Evolutionary conservation across 2,113 vertebrate genomes (phyloP), one percentile per base, ranked within the genome.

Genomic region (Fregetta grallaria): DNA sequence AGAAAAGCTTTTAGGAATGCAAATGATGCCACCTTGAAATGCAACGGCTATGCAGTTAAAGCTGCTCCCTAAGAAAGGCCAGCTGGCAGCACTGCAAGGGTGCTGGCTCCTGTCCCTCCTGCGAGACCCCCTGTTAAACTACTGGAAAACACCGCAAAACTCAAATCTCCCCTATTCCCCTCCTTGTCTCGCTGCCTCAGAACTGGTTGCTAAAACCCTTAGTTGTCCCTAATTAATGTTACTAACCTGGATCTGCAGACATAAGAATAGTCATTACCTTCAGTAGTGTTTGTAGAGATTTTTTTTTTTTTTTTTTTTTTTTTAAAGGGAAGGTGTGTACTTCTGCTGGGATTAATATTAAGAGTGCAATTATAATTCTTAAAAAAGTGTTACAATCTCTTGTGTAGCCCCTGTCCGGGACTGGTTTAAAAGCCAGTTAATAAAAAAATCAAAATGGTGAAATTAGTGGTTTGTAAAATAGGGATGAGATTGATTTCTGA

Each of bases 81-180:
- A 66, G 49, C 59, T 62, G 70, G 65, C 49, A 61, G 44, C 0
- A 0, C 74, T 38, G 38, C 6, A 3, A 8, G 38, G 45, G 23
- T 25, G 19, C 56, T 30, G 30, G 32, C 30, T 59, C 34, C 38
- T 30, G 20, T 21, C 40, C 26, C 18, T 71, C n/a, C 45, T 65
- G 7, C 1, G 3, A 74, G 38, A 34, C 10, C 34, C 44, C 6
- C 32, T 38, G 7, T 17, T 30, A 58, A 19, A 6, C 23, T 29
- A 56, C 40, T 30, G 13, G 49, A 55, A 71, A 62, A 13, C 5
- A 1, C 1, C 12, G 25, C 4, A 3, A 47, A 79, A 20, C 32
- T 55, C 45, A 1, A 3, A n/a, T 30, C 27, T 78, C 18, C 32
- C 15, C 25, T 18, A 5, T 27, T 19, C 23, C 50, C 14, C 15